phyloP scores from a whole-genome alignment of 2,888 invertebrate genomes.

The Platynereis dumerilii region DNA sequence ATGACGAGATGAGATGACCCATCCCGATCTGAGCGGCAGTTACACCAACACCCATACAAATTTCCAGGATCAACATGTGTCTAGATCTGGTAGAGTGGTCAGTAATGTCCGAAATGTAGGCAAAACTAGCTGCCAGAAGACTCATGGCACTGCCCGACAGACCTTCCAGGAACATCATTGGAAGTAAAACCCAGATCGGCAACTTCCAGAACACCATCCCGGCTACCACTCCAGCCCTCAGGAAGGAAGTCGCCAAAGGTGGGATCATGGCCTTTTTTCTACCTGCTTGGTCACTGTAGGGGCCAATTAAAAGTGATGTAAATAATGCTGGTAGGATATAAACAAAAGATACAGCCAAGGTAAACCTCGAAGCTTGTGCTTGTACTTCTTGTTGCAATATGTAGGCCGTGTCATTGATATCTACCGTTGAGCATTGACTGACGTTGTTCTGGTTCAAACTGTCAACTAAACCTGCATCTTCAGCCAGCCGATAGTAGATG shows the following conservation, averaged over 20 bases:
- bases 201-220: background rate
- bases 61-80: background rate
- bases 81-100: background rate
- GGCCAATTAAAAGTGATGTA: background rate
- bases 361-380: background rate
- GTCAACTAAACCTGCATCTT: background rate
- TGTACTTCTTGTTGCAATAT: background rate
- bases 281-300: slow-evolving; percentile 4
- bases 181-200: background rate
- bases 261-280: background rate
- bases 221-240: background rate
- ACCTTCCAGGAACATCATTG: background rate
- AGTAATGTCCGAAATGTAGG: background rate
- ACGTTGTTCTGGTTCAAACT: background rate
- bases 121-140: background rate
- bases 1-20: background rate
- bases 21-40: background rate
- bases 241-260: background rate
- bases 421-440: background rate
- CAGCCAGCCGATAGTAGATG: background rate
- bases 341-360: background rate
- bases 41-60: background rate
- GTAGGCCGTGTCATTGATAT: background rate
- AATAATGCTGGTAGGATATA: background rate
- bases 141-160: background rate